Conservation (phyloP, 2,113 vertebrate species). For the Falco punctatus region DNA sequence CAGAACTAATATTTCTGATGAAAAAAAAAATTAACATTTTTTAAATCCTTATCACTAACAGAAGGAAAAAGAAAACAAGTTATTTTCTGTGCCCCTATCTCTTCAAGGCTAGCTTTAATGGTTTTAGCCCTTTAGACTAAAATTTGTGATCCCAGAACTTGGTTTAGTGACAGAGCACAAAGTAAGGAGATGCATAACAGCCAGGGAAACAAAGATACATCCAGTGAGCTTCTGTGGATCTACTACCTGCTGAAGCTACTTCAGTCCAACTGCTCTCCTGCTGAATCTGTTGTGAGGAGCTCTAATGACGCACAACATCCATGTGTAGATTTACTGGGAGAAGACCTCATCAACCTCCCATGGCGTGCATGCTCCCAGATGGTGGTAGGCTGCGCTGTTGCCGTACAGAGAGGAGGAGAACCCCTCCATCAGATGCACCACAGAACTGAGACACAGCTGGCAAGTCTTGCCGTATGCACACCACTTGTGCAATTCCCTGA, state of each 20-base stretch:
- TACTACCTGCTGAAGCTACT: background rate
- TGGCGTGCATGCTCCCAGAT: fast-evolving
- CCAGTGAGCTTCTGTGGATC: background rate
- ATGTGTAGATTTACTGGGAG: background rate
- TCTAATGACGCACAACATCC: background rate
- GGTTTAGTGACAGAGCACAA: background rate
- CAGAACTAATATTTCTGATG: background rate
- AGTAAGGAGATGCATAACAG: background rate
- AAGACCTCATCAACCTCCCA: background rate
- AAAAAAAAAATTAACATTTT: background rate
- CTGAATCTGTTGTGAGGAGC: background rate
- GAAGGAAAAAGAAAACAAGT: background rate
- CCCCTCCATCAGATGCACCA: background rate
- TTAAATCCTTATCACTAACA: background rate
- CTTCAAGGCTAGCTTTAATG: background rate
- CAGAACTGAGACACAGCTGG: background rate
- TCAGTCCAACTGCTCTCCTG: background rate
- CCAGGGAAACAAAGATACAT: background rate
- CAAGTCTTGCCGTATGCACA: background rate
- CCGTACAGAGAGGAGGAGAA: background rate
- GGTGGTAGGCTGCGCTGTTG: background rate
- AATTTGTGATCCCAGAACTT: background rate
- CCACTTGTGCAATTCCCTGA: background rate
- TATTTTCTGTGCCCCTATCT: background rate
- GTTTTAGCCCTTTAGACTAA: background rate